Conservation (phyloP, 2,797 vertebrate genomes). For the Catamblyrhynchus diadema region DNA sequence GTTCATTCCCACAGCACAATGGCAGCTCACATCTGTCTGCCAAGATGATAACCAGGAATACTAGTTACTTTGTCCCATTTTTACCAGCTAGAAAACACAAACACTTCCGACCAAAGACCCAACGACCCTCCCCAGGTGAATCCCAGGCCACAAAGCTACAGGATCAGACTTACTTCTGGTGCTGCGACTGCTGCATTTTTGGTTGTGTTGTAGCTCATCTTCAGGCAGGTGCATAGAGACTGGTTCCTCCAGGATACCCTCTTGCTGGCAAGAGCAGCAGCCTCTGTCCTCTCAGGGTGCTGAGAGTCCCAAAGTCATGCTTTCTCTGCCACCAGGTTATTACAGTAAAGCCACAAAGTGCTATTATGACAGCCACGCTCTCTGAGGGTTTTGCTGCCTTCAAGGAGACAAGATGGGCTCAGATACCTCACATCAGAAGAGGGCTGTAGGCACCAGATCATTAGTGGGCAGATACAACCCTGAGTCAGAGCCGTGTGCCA, state of each 20-base stretch:
- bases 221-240: not conserved
- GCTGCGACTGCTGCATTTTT: slow-evolving; percentile 38
- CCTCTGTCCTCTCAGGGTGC: not conserved
- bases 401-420: slow-evolving; percentile 31
- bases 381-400: not conserved
- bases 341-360: not conserved
- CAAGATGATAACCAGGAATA: not conserved
- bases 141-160: not conserved
- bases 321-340: not conserved
- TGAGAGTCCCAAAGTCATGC: not conserved
- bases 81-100: not conserved
- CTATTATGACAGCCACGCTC: not conserved
- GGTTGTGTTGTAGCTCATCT: not conserved
- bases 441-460: slow-evolving; percentile 41
- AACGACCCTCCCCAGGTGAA: not conserved
- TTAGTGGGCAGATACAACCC: slow-evolving; percentile 53
- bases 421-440: not conserved
- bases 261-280: not conserved
- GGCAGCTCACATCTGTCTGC: not conserved
- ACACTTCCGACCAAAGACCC: not conserved
- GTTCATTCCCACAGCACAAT: fast-evolving
- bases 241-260: not conserved
- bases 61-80: not conserved
- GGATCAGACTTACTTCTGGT: slow-evolving; percentile 39
- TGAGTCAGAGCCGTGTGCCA: slow-evolving; percentile 62